Base-by-base conservation (phyloP, 2,797 vertebrate genomes). In the Tokudaia muenninki region DNA sequence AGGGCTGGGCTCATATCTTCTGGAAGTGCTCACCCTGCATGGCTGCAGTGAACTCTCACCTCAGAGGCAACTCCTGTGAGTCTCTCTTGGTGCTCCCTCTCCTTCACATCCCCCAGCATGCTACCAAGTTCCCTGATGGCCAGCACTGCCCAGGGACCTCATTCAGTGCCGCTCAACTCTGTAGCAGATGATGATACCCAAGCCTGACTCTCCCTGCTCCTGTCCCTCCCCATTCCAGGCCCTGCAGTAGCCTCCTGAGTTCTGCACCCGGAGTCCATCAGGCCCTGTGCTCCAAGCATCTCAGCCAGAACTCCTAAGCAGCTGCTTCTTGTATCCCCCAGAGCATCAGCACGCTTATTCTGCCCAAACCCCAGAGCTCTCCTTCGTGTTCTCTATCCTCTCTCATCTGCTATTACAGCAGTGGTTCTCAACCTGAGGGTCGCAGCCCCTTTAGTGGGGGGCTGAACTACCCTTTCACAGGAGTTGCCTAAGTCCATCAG, bases 1-100 rank as follows among this genome's bases (percentile, higher is more conserved):
- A 10, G 57, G 31, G 9, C 13, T 0, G 1, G n/a, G 11, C 44
- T 26, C 2, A 0, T 8, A 24, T 19, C 31, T 82, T 77, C 47
- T 12, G 6, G 47, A 83, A 59, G 59, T 0, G 11, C 47, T 41
- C 6, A 4, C 41, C 11, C 7, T 8, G 13, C 65, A 11, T 24
- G 10, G 12, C 57, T 14, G 44, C 78, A 94, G 86, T 0, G 14
- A 74, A 44, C 21, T 41, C 70, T n/a, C 5, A 34, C 55, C 13
- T 34, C 17, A 31, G 47, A 24, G 59, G 47, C 31, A 75, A 10
- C 84, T 16, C 67, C 63, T 37, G 5, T 17, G 81, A 50, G 21
- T 41, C 78, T 89, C 37, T 19, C 44, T 37, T 29, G 65, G 26
- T 37, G 34, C 34, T 74, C 10, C 50, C 10, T 61, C 8, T 10